Evolutionary conservation across 2,113 vertebrate genomes (phyloP).

Genomic region (Sinocyclocheilus rhinocerous): DNA sequence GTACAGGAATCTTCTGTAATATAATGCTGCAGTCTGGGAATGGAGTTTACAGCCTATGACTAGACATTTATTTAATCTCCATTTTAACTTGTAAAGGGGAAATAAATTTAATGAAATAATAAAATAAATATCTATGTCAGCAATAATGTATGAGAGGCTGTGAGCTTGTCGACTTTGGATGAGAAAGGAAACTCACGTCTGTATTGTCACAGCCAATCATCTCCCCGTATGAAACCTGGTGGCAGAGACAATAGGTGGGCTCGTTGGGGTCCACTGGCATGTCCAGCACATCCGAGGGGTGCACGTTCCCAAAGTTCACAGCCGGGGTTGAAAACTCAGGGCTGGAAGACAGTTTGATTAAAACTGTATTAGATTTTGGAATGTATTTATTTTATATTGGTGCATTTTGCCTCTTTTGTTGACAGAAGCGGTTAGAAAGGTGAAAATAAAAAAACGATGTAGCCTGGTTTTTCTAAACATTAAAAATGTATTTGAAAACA

Average conservation of each 20-base stretch:
- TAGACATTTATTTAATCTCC: not conserved
- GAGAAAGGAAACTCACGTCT: conserved; percentile 77
- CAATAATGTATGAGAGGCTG: not conserved
- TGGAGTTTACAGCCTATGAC: not conserved
- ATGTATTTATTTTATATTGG: not conserved
- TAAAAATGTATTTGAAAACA: conserved; percentile 7
- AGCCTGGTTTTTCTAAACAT: not conserved
- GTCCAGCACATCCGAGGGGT: conserved; percentile 88
- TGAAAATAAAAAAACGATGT: not conserved
- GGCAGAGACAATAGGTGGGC: conserved; percentile 90
- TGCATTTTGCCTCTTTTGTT: not conserved
- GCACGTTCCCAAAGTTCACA: conserved; percentile 82
- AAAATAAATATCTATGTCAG: not conserved
- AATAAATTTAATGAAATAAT: not conserved
- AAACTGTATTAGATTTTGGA: not conserved
- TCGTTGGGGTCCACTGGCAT: conserved; percentile 92
- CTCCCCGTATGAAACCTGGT: conserved; percentile 91
- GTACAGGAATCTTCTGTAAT: not conserved
- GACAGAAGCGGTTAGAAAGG: not conserved
- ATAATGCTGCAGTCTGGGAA: not conserved
- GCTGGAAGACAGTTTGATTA: conserved; percentile 64
- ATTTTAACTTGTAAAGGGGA: not conserved
- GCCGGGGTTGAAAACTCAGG: conserved; percentile 83
- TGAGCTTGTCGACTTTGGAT: not conserved
- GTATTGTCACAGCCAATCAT: conserved; percentile 93